Evolutionary conservation across 35 echinoderm and acorn worm genomes (phyloP), one percentile per base, ranked within the genome.

Genomic region (Patiria miniata): DNA sequence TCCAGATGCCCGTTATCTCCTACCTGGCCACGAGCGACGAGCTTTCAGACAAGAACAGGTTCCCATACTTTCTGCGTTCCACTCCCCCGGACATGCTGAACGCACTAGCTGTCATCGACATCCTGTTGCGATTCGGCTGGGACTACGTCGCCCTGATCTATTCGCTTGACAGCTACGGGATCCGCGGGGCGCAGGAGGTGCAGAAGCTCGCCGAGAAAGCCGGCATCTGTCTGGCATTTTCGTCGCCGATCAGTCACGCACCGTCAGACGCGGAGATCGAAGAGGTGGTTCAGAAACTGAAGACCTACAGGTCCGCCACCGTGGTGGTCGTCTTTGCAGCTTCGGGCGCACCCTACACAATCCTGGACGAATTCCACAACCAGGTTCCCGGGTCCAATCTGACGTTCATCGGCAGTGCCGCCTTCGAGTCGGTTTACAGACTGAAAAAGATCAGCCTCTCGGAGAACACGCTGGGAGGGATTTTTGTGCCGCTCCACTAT

Each of bases 161-260:
- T 34, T 81, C 88, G 1, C 37, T 76, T 10, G 81, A 90, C 32
- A 81, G 47, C 38, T 83, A 90, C 30, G 88, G 88, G 3, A 37
- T 84, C 30, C 57, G 53, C 37, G 57, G 33, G 28, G 53, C 82
- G 4, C 82, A 84, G 3, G 57, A 51, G 30, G 53, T 84, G 16
- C 53, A 84, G 57, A 59, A 53, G 36, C 82, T 37, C 16, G 53
- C 82, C 30, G 82, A 84, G 39, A 36, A 53, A 38, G 33, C 5
- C 37, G 83, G 59, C 28, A 87, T 87, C 3, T 87, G 86, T 36
- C 47, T 87, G 18, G 86, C 86, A 19, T 77, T 51, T 21, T 87
- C 68, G 2, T 21, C 51, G 54, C 68, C 68, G 40, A 53, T 87
- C 21, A 52, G 39, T 21, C 7, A 53, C 21, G 14, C 0, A 2